phyloP scores from a whole-genome alignment of 2,113 vertebrate species.

The Labeo rohita region DNA sequence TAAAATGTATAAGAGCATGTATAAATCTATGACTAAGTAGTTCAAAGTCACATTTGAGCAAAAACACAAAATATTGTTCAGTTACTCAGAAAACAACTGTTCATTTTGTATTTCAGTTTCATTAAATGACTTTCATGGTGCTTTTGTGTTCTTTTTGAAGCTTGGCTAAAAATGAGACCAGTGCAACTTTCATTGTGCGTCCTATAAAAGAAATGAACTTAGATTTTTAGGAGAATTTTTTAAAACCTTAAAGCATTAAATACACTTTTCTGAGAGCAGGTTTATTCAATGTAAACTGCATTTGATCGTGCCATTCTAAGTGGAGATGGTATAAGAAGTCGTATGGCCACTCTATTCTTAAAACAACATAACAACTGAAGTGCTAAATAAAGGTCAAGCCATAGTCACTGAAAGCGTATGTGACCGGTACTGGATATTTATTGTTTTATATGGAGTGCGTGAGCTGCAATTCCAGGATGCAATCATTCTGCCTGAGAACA shows the following conservation, averaged over 20 bases:
- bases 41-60: too few species aligned
- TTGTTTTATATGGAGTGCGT: conserved; percentile 29
- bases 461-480: conserved; percentile 39
- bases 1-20: too few species aligned
- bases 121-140: too few species aligned
- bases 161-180: not conserved
- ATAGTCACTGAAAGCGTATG: not conserved
- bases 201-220: not conserved
- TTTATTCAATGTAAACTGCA: not conserved
- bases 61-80: too few species aligned
- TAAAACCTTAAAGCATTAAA: not conserved
- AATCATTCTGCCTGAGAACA: conserved; percentile 45
- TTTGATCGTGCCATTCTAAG: not conserved
- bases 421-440: conserved; percentile 22
- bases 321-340: not conserved
- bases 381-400: conserved; percentile 9
- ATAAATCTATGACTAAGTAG: too few species aligned
- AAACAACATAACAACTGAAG: conserved; percentile 4
- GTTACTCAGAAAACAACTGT: too few species aligned
- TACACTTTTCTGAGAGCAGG: not conserved
- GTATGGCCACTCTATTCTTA: not conserved
- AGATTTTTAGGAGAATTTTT: not conserved
- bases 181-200: not conserved
- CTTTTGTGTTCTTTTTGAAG: too few species aligned
- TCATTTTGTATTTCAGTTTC: too few species aligned